These are phyloP conservation scores for Atopsyche davidsoni DNA, from an alignment of 1,140 invertebrate genomes.

Conservation along the genomic window DNA sequence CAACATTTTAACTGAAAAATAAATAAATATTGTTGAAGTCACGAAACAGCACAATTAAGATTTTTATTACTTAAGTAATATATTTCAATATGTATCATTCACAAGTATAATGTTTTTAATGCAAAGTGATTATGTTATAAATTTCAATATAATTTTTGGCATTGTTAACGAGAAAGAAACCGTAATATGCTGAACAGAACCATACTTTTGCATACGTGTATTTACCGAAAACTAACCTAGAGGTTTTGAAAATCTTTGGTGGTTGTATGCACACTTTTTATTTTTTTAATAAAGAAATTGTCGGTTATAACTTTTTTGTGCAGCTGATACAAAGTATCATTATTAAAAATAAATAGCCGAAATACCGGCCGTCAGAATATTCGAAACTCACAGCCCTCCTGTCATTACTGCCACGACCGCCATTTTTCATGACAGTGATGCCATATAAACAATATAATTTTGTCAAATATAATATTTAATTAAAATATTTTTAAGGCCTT, in stretches of 20 bases:
- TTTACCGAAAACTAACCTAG: constrained; percentile 23
- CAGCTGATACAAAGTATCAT: constrained; percentile 5
- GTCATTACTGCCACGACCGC: constrained; percentile 23
- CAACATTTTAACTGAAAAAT: constrained; percentile 53
- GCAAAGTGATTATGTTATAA: no score
- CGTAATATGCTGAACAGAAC: constrained; percentile 3
- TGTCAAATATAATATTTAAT: no score
- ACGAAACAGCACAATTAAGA: background rate
- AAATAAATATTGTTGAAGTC: no score
- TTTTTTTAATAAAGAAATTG: constrained; percentile 3
- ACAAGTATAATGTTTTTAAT: no score
- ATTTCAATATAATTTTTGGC: no score
- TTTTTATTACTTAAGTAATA: background rate
- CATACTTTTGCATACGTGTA: constrained; percentile 25
- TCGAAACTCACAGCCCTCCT: background rate
- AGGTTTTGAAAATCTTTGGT: constrained; percentile 8
- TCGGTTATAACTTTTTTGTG: constrained; percentile 9
- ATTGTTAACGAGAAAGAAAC: background rate
- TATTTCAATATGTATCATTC: no score
- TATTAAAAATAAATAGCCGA: constrained; percentile 12
- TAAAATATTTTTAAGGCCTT: constrained; percentile 32
- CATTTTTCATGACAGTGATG: constrained; percentile 7
- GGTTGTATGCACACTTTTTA: no score
- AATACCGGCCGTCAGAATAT: constrained; percentile 13
- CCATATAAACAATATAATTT: background rate